Conservation (phyloP, 2,113 vertebrate species). For the Danio rerio region DNA sequence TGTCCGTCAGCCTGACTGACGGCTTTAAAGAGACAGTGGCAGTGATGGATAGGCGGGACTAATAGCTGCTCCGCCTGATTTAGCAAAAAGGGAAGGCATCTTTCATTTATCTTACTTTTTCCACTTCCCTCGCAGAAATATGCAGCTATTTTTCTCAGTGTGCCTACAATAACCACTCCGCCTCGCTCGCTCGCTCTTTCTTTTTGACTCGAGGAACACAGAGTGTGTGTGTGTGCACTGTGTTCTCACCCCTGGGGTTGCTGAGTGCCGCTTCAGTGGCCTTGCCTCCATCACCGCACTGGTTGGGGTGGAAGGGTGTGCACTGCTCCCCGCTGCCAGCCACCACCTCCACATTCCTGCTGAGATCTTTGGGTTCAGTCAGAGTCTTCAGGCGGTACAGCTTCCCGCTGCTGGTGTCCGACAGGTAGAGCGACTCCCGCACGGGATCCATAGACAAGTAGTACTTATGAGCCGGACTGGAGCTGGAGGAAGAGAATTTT, state of each 20-base stretch:
- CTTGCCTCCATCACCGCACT: slow-evolving; percentile 94
- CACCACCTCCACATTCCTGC: slow-evolving; percentile 93
- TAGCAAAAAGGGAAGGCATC: slow-evolving; percentile 27
- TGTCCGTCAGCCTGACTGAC: slow-evolving; percentile 24
- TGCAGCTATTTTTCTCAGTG: neutral
- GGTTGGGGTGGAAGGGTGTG: slow-evolving; percentile 94
- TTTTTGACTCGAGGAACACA: neutral
- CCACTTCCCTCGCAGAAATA: slow-evolving; percentile 3
- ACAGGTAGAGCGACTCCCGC: slow-evolving; percentile 91
- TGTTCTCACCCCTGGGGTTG: slow-evolving; percentile 91
- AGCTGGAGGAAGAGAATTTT: slow-evolving; percentile 73
- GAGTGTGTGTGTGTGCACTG: slow-evolving; percentile 5
- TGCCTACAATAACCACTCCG: neutral
- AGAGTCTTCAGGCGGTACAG: slow-evolving; percentile 92
- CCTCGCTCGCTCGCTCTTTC: slow-evolving; percentile 9
- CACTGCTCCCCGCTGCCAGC: slow-evolving; percentile 97
- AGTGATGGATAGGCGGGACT: slow-evolving; percentile 40
- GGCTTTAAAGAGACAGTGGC: neutral
- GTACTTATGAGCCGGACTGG: slow-evolving; percentile 96
- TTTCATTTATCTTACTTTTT: slow-evolving; percentile 21
- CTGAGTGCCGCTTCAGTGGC: slow-evolving; percentile 92
- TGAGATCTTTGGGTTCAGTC: slow-evolving; percentile 88
- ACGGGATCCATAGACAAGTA: slow-evolving; percentile 95
- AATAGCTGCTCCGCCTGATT: slow-evolving; percentile 23
- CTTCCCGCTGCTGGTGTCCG: slow-evolving; percentile 93